A percentile compares a stretch with the other conserved stretches of the same genome.
These are phyloP conservation scores for Aphidius gifuensis DNA, from an alignment of 1,140 invertebrate species.

Conservation along the genomic window DNA sequence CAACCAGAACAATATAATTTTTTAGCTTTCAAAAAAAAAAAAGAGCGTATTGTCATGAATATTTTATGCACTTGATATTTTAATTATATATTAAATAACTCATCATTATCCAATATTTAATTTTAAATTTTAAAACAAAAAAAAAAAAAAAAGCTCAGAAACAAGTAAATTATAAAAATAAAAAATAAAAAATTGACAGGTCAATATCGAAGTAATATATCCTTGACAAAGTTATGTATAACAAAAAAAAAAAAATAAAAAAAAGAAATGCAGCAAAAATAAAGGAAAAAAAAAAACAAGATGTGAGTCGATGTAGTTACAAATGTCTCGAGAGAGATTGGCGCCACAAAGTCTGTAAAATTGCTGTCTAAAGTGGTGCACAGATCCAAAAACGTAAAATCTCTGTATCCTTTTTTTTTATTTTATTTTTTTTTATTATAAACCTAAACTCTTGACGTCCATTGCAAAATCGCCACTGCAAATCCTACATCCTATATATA, in stretches of 20 bases:
- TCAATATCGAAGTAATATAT: too few relatives aligned
- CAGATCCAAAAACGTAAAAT: not conserved
- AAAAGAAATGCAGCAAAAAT: not conserved
- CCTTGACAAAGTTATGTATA: too few relatives aligned
- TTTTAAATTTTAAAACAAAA: too few relatives aligned
- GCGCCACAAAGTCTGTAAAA: constrained; percentile 3
- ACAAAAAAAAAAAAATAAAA: not conserved
- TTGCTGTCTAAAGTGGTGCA: not conserved
- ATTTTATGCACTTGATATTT: too few relatives aligned
- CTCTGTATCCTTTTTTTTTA: not conserved
- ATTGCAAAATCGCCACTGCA: not conserved
- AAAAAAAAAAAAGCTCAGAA: too few relatives aligned
- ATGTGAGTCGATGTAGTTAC: constrained; percentile 1
- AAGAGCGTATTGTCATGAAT: too few relatives aligned
- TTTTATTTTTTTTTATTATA: not conserved
- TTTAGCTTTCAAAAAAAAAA: too few relatives aligned
- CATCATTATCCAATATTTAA: too few relatives aligned
- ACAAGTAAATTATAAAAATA: too few relatives aligned
- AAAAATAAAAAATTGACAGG: too few relatives aligned
- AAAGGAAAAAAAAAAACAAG: not conserved
- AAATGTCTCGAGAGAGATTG: not conserved
- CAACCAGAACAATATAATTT: too few relatives aligned
- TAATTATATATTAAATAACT: too few relatives aligned
- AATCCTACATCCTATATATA: not conserved
- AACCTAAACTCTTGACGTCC: constrained; percentile 1